Base-by-base conservation (phyloP, 2,113 vertebrate species). In the Pseudopipra pipra region DNA sequence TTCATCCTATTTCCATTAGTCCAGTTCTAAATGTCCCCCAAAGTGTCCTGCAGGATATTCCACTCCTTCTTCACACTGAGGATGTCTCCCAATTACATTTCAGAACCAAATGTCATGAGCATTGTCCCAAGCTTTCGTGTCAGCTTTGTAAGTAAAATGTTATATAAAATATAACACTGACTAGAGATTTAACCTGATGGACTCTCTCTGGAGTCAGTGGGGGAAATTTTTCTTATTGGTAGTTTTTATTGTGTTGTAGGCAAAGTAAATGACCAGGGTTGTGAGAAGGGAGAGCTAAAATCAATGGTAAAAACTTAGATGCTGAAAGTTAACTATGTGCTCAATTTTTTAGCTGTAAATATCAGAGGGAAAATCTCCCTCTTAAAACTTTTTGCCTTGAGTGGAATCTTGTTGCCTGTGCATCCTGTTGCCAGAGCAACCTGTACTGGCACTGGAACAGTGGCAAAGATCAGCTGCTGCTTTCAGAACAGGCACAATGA, bases 371-470 rank as follows among this genome's bases (percentile, higher is more conserved):
- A 93, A 77, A 74, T 72, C 73, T 94, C 30, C 51, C 52, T 63
- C 75, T 80, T 67, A 62, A 63, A 90, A 94, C 55, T 79, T 88
- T 59, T 47, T 93, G 67, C 85, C 44, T 51, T 24, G 83, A 88
- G 68, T 63, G 61, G 47, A 78, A 75, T 73, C 70, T 65, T 87
- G 71, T 81, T 96, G 81, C 73, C 37, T 66, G 59, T 62, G 83
- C 70, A 74, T 93, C 82, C 83, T 88, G 94, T 97, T 96, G 93
- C 93, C 95, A 84, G 85, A 95, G 96, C 91, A 97, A 96, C 95
- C 82, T 47, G 55, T 22, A 8, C 31, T 59, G 73, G 62, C 67
- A 19, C 44, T 43, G 43, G 23, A 51, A 6, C 14, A 27, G 82
- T 52, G 84, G 79, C 81, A 93, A 93, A 93, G 90, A 91, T 96